These are phyloP conservation scores for Myotis vivesi DNA, from an alignment of 2,797 vertebrate genomes.

Conservation along the genomic window DNA sequence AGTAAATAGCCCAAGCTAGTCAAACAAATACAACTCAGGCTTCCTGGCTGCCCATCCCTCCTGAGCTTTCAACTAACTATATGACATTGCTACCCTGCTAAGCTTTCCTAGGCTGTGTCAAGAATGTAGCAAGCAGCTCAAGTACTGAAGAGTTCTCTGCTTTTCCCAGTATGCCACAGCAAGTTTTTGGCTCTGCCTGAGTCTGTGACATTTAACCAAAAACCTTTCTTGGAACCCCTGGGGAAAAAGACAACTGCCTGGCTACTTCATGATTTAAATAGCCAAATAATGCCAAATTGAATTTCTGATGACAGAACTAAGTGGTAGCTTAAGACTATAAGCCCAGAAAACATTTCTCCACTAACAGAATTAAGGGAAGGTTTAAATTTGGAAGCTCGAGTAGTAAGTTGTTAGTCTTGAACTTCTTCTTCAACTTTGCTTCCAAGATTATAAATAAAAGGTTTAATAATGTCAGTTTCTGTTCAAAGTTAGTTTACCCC, in stretches of 20 bases:
- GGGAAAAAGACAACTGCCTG: conserved; percentile 33
- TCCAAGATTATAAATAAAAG: conserved; percentile 37
- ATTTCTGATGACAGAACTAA: conserved; percentile 33
- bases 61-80: not conserved
- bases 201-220: conserved; percentile 47
- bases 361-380: conserved; percentile 38
- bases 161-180: conserved; percentile 36
- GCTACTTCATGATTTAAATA: conserved; percentile 35
- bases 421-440: conserved; percentile 34
- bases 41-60: not conserved
- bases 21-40: not conserved
- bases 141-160: conserved; percentile 33
- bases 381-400: conserved; percentile 48
- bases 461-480: conserved; percentile 22
- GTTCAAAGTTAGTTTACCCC: not conserved
- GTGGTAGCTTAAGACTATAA: not conserved
- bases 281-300: conserved; percentile 16
- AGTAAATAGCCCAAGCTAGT: not conserved
- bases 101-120: not conserved
- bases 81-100: not conserved
- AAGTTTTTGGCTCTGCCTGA: conserved; percentile 44
- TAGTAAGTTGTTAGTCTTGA: conserved; percentile 31
- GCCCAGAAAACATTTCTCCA: conserved; percentile 38
- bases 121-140: not conserved
- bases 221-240: conserved; percentile 50